Evolutionary conservation across 1,140 invertebrate species (phyloP), one percentile per base, ranked within the genome.

Genomic region (Cydia strobilella): DNA sequence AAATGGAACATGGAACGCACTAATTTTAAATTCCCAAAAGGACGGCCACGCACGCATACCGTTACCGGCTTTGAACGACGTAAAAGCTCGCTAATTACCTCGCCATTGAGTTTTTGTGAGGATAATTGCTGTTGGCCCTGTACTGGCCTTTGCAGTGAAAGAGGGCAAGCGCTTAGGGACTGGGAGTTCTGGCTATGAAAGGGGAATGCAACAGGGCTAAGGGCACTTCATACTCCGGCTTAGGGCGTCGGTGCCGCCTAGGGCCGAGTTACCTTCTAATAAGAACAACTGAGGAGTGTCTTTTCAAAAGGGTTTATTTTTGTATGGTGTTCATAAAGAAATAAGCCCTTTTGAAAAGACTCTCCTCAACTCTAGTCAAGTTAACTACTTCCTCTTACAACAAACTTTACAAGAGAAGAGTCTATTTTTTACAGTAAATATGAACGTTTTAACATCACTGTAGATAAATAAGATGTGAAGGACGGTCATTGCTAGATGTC

Each of bases 71-170:
- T 35, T 69, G 65, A 35, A 35, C 65, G 13, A 6, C 7, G 65
- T 69, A 35, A 69, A 39, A 15, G 27, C 25, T 69, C 4, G n/a
- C 65, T 69, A 69, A 69, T 69, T 69, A 69, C 65, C 65, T 69
- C 27, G 35, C 65, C 35, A 69, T 69, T 69, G 65, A 69, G 31
- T 69, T 69, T 59, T 69, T 69, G 65, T 69, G 65, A 69, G 31
- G 65, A 69, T 69, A 69, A 69, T 35, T 69, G 65, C 65, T 69
- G 65, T 69, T 69, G 65, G 65, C 65, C 65, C 65, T 35, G 25
- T 35, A 69, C 65, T 69, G 65, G 65, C 65, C 65, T 69, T 39
- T 69, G 31, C 65, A n/a, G 65, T 31, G 15, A 69, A 69, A 69
- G 65, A 66, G 65, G 65, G 35, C 65, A 35, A 69, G 65, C 65